phyloP scores from a whole-genome alignment of 2,888 invertebrate genomes.

The Gryllus longicercus region DNA sequence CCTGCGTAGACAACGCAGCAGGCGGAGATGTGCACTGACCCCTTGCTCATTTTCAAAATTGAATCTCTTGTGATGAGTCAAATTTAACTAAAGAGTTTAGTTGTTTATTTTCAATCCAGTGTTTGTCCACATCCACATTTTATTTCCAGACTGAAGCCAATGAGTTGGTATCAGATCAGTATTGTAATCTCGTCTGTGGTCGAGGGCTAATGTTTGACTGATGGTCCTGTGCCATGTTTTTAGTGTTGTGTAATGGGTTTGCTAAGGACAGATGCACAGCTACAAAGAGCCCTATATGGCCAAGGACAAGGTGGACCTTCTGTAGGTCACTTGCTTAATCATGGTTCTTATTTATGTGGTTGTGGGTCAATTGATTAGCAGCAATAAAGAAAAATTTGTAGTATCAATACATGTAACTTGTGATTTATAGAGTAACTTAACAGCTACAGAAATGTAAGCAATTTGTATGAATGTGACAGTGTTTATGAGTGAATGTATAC shows the following conservation, averaged over 20 bases:
- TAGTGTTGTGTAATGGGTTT: neutral
- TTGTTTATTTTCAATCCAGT: no score
- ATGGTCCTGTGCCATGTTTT: neutral
- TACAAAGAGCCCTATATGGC: neutral
- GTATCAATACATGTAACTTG: neutral
- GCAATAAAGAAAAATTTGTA: neutral
- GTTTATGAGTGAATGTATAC: neutral
- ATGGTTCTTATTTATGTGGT: slow-evolving; percentile 10
- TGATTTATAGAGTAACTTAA: slow-evolving; percentile 1
- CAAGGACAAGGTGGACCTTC: neutral
- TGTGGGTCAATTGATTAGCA: slow-evolving; percentile 2
- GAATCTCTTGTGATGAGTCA: neutral
- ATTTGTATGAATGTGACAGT: neutral
- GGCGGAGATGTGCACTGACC: neutral
- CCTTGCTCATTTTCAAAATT: neutral
- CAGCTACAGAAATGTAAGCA: neutral
- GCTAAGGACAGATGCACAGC: neutral
- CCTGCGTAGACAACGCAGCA: no score
- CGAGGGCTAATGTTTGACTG: neutral
- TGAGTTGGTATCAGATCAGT: neutral
- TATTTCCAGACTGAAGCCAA: neutral
- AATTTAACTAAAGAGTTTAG: neutral
- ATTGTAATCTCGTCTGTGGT: neutral
- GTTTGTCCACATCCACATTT: neutral
- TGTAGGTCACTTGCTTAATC: neutral